A percentile compares a stretch with the other conserved stretches of the same genome.
Conservation (phyloP, 2,888 invertebrate genomes). For the Yponomeuta malinellus region DNA sequence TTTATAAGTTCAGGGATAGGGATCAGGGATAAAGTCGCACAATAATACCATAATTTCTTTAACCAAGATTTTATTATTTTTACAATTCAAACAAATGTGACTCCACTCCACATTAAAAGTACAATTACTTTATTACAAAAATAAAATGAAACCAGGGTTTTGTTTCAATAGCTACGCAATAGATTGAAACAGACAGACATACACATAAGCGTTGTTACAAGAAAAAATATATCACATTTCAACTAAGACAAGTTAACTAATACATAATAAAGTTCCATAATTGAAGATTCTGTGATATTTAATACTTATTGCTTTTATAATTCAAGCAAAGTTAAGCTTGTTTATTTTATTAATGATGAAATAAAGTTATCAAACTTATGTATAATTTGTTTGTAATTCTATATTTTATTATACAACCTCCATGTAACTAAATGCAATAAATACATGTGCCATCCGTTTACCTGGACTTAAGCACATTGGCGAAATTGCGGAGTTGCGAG, state of each 20-base stretch:
- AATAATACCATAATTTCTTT: conserved; percentile 24
- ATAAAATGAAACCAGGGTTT: conserved; percentile 61
- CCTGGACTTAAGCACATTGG: conserved; percentile 73
- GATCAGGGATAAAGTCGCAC: neutral
- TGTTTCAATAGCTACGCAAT: conserved; percentile 39
- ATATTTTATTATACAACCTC: conserved; percentile 61
- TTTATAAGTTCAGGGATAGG: neutral
- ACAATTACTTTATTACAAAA: conserved; percentile 56
- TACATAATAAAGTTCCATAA: conserved; percentile 12
- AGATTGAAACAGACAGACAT: neutral
- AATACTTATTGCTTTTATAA: conserved; percentile 55
- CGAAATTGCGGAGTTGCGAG: conserved; percentile 63
- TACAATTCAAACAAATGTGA: conserved; percentile 64
- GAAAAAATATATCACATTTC: conserved; percentile 66
- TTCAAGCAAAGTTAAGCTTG: conserved; percentile 33
- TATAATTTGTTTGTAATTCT: conserved; percentile 51
- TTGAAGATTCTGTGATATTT: conserved; percentile 42
- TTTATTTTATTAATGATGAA: conserved; percentile 11
- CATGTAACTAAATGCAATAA: conserved; percentile 71
- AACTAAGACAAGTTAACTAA: conserved; percentile 32
- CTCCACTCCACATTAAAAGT: conserved; percentile 31
- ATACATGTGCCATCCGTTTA: conserved; percentile 58
- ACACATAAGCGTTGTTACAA: conserved; percentile 23
- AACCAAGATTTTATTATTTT: conserved; percentile 65
- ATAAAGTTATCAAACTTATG: conserved; percentile 40